A percentile compares a stretch with the other conserved stretches of the same genome.
phyloP scores from a whole-genome alignment of 2,113 vertebrate genomes.

The Macaca nemestrina region DNA sequence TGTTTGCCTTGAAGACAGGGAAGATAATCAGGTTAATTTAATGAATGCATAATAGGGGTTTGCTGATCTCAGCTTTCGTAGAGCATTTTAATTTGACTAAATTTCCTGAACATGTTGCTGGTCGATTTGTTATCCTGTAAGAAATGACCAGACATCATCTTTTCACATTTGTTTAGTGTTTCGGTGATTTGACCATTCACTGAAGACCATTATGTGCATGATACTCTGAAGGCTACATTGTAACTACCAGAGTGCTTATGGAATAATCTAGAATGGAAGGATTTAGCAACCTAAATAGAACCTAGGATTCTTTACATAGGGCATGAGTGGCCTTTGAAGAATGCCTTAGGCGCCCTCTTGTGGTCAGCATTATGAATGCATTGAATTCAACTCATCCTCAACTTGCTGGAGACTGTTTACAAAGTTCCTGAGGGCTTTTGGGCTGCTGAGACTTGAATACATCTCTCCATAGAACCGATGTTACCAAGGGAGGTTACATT shows the following conservation, averaged over 20 bases:
- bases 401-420: neutral
- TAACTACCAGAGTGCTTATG: neutral
- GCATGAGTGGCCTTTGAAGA: neutral
- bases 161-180: neutral
- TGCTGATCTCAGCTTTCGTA: neutral
- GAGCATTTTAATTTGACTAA: neutral
- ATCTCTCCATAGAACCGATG: neutral
- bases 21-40: neutral
- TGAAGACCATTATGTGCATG: neutral
- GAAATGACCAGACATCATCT: neutral
- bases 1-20: neutral
- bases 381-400: neutral
- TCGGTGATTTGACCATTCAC: neutral
- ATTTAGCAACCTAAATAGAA: neutral
- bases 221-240: neutral
- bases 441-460: neutral
- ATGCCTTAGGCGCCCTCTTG: conserved; percentile 56
- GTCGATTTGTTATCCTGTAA: neutral
- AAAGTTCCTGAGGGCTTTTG: neutral
- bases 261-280: neutral
- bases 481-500: neutral
- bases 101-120: neutral
- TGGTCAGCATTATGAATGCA: neutral
- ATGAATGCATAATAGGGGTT: neutral
- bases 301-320: too few species aligned